phyloP scores from a whole-genome alignment of 2,888 invertebrate species.

The Buathra laborator region DNA sequence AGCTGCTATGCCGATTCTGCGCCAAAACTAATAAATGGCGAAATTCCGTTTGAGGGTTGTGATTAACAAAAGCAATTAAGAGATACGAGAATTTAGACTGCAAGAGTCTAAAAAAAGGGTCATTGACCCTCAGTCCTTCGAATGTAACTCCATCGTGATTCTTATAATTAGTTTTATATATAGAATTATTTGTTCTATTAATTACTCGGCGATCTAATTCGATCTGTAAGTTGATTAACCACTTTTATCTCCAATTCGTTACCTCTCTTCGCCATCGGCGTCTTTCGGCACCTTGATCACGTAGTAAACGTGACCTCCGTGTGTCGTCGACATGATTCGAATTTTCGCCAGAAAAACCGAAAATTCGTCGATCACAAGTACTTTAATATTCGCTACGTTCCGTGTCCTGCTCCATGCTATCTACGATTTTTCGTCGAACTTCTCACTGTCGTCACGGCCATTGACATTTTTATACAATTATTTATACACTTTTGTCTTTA shows the following conservation, averaged over 20 bases:
- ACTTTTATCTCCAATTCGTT: slow-evolving; percentile 64
- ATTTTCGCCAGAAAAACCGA: slow-evolving; percentile 42
- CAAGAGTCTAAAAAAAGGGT: background rate
- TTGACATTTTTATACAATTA: slow-evolving; percentile 13
- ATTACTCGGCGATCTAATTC: too few species aligned
- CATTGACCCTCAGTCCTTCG: background rate
- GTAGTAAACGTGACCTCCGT: slow-evolving; percentile 90
- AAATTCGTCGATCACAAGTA: slow-evolving; percentile 31
- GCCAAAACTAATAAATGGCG: background rate
- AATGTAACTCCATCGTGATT: background rate
- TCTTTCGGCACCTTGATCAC: slow-evolving; percentile 89
- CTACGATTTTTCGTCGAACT: slow-evolving; percentile 32
- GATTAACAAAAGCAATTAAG: slow-evolving; percentile 25
- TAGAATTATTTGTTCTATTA: background rate
- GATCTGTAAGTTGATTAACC: slow-evolving; percentile 10
- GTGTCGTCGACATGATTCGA: slow-evolving; percentile 86
- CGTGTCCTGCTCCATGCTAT: slow-evolving; percentile 26
- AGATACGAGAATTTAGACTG: background rate
- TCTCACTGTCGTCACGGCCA: slow-evolving; percentile 26
- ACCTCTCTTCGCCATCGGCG: slow-evolving; percentile 84
- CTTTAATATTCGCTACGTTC: slow-evolving; percentile 3
- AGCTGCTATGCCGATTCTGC: too few species aligned
- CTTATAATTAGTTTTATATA: background rate
- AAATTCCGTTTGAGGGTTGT: background rate
- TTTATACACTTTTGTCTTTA: background rate